phyloP scores from a whole-genome alignment of 2,888 invertebrate genomes.

The Sinodicranocentrus sp. region DNA sequence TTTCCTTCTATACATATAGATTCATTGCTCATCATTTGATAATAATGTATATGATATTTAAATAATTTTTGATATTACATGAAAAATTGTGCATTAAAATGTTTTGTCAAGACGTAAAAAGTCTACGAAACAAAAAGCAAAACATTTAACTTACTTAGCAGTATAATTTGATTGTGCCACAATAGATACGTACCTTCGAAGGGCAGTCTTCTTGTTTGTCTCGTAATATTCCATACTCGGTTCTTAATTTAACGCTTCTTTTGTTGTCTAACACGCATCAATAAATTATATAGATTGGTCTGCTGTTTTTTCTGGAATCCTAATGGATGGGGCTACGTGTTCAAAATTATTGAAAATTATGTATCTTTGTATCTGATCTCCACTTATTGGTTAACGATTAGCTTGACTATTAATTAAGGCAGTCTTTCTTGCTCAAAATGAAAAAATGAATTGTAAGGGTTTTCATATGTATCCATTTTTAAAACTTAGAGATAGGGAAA shows the following conservation, averaged over 20 bases:
- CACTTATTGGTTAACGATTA: slow-evolving; percentile 46
- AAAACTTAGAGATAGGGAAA: not conserved
- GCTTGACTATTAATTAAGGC: slow-evolving; percentile 8
- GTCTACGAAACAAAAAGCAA: no score
- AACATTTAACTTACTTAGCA: not conserved
- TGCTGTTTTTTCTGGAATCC: slow-evolving; percentile 47
- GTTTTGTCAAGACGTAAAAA: no score
- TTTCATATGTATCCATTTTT: no score
- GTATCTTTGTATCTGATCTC: slow-evolving; percentile 61
- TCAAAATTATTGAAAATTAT: slow-evolving; percentile 55
- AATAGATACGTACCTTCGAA: slow-evolving; percentile 18
- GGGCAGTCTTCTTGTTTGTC: not conserved
- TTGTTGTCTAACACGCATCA: not conserved
- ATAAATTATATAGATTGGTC: not conserved
- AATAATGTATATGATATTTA: no score
- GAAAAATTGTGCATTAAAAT: no score
- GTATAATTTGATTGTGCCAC: slow-evolving; percentile 12
- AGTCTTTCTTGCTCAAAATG: slow-evolving; percentile 60
- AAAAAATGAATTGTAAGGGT: not conserved
- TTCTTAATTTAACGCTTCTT: not conserved
- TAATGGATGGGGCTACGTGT: slow-evolving; percentile 59
- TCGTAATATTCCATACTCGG: not conserved
- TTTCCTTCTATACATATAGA: no score
- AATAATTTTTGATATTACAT: no score
- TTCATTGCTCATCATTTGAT: slow-evolving; percentile 7